phyloP scores from a whole-genome alignment of 2,888 invertebrate genomes.

The Leptinotarsa tumamoca region DNA sequence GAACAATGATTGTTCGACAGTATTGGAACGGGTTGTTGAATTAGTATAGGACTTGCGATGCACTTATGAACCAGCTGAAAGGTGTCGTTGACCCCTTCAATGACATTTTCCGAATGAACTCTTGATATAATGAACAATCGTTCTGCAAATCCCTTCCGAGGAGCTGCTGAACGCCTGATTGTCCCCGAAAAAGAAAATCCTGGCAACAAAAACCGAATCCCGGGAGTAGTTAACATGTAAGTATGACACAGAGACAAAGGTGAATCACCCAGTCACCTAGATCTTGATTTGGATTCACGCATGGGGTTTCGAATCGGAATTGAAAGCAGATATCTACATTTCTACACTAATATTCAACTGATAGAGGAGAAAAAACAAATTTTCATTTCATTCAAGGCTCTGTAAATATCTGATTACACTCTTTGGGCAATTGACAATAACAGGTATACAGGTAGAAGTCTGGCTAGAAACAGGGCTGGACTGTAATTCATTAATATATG shows the following conservation, averaged over 20 bases:
- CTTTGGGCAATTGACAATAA: neutral
- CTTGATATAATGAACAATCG: neutral
- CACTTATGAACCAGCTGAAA: neutral
- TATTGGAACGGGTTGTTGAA: neutral
- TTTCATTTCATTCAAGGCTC: neutral
- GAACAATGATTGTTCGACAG: neutral
- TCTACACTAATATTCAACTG: too few relatives aligned
- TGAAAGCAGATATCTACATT: neutral
- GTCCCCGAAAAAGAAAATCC: neutral
- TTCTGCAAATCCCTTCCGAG: neutral
- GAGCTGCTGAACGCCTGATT: neutral
- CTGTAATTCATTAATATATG: neutral
- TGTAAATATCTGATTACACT: neutral
- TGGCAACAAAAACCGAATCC: neutral
- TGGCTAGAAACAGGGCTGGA: neutral
- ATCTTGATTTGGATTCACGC: conserved; percentile 1
- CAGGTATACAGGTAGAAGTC: neutral
- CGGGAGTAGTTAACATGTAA: conserved; percentile 2
- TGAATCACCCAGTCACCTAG: conserved; percentile 18
- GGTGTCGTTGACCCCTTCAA: conserved; percentile 11
- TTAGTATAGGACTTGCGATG: neutral
- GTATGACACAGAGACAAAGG: conserved; percentile 11
- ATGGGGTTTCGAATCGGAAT: neutral
- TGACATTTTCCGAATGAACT: neutral
- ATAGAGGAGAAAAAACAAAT: too few relatives aligned